Evolutionary conservation across 2,797 vertebrate species (phyloP).

Genomic region (Gambusia yucatana): DNA sequence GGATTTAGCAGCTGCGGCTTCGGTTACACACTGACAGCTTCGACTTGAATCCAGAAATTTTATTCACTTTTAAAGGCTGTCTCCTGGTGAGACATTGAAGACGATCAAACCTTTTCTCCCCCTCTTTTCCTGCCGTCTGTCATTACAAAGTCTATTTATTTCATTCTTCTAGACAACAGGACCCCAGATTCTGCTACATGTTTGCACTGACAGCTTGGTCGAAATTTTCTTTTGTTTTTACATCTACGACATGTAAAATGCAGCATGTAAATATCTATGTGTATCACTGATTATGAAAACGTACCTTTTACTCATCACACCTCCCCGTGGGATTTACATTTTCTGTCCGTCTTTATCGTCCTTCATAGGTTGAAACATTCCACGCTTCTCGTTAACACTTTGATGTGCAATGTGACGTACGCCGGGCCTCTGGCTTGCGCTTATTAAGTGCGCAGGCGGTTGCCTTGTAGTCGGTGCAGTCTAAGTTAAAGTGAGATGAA

Average conservation of each 20-base stretch:
- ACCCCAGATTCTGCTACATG: slow-evolving; percentile 16
- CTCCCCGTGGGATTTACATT: slow-evolving; percentile 33
- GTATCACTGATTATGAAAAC: slow-evolving; percentile 14
- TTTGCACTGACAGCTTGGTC: slow-evolving; percentile 26
- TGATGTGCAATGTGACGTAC: slow-evolving; percentile 54
- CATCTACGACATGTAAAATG: slow-evolving; percentile 28
- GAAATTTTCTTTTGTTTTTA: slow-evolving; percentile 9
- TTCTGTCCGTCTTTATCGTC: slow-evolving; percentile 22
- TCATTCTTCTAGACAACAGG: slow-evolving; percentile 6
- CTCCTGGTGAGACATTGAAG: slow-evolving; percentile 22
- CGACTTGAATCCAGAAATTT: slow-evolving; percentile 25
- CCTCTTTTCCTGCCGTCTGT: neutral
- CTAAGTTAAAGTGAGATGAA: slow-evolving; percentile 2
- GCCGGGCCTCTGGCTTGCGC: slow-evolving; percentile 17
- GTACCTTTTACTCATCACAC: slow-evolving; percentile 42
- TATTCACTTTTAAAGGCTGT: slow-evolving; percentile 37
- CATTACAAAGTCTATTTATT: slow-evolving; percentile 33
- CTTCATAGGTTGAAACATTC: slow-evolving; percentile 60
- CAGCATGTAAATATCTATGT: slow-evolving; percentile 31
- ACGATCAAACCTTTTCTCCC: slow-evolving; percentile 25
- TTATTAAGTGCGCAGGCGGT: slow-evolving; percentile 33
- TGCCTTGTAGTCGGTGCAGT: slow-evolving; percentile 18
- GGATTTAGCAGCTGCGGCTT: slow-evolving; percentile 48
- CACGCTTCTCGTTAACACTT: slow-evolving; percentile 49
- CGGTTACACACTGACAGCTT: slow-evolving; percentile 36